Percentiles rank a stretch among this genome's conserved stretches.
Conservation (phyloP, 1,140 invertebrate genomes). For the Oryzaephilus surinamensis region DNA sequence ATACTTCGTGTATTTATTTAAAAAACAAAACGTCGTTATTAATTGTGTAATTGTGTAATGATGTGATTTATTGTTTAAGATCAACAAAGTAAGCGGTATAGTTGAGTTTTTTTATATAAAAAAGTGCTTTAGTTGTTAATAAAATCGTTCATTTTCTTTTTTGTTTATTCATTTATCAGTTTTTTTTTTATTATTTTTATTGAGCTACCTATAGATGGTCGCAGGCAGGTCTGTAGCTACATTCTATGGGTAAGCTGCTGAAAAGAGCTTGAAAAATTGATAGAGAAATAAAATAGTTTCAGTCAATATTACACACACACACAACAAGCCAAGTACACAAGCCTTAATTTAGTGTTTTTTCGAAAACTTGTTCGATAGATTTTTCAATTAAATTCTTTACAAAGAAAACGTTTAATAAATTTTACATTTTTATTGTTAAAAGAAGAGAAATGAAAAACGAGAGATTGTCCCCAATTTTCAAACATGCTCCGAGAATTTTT, state of each 20-base stretch:
- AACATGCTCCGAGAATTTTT: no score
- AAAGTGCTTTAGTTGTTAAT: conserved; percentile 14
- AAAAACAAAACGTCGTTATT: no score
- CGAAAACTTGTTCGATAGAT: no score
- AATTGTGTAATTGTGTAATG: conserved; percentile 6
- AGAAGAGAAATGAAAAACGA: no score
- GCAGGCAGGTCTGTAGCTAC: conserved; percentile 33
- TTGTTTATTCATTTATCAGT: neutral
- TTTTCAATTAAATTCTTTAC: no score
- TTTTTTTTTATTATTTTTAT: neutral
- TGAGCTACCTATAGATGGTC: conserved; percentile 21
- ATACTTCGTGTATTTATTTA: no score
- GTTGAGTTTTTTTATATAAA: conserved; percentile 11
- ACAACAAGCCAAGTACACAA: conserved; percentile 25
- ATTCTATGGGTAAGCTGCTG: conserved; percentile 33
- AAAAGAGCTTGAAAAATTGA: conserved; percentile 8
- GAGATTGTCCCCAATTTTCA: no score
- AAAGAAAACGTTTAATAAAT: no score
- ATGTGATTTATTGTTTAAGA: conserved; percentile 18
- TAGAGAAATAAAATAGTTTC: conserved; percentile 3
- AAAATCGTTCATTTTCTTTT: conserved; percentile 13
- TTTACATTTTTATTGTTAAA: no score
- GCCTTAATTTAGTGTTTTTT: conserved; percentile 6
- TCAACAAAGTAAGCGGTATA: conserved; percentile 29
- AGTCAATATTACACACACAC: conserved; percentile 16